Evolutionary conservation across 2,797 vertebrate genomes (phyloP).

Genomic region (Ceyx erithaca): DNA sequence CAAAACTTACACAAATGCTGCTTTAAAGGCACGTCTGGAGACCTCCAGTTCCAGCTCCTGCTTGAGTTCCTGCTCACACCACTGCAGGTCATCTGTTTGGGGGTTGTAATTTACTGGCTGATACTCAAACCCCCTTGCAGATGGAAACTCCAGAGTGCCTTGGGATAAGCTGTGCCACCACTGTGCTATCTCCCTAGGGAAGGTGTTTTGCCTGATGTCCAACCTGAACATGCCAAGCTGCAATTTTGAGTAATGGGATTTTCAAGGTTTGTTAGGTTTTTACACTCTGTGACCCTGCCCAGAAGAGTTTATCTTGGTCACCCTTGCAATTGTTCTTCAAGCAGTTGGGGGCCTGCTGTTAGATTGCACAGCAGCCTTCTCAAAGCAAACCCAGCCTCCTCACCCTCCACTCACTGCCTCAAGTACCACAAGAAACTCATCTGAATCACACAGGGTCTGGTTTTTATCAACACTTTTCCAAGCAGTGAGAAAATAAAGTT

Average conservation of each 20-base stretch:
- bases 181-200: not conserved
- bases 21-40: not conserved
- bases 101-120: not conserved
- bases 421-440: not conserved
- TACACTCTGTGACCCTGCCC: not conserved
- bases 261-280: not conserved
- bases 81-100: not conserved
- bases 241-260: not conserved
- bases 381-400: not conserved
- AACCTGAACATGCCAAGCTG: not conserved
- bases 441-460: not conserved
- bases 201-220: not conserved
- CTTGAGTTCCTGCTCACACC: not conserved
- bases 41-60: not conserved
- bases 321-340: not conserved
- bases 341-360: not conserved
- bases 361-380: not conserved
- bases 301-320: not conserved
- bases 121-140: rapidly evolving
- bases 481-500: not conserved
- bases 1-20: not conserved
- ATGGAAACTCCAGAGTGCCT: not conserved
- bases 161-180: not conserved
- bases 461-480: not conserved
- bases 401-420: not conserved